phyloP scores from a whole-genome alignment of 2,113 vertebrate genomes.

The Oreochromis niloticus region DNA sequence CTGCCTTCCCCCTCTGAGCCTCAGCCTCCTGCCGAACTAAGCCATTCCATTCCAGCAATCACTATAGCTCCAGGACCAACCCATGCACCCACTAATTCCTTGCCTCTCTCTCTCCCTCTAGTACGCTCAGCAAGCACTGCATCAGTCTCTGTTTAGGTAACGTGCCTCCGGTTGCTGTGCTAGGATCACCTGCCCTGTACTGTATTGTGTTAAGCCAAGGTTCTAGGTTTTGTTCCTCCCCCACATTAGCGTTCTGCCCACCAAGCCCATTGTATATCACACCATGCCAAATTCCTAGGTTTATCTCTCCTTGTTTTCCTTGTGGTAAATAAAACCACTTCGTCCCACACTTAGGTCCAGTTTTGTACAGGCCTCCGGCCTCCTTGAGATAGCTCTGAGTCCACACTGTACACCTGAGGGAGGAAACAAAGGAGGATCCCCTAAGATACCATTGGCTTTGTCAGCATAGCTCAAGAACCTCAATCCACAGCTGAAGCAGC shows the following conservation, averaged over 20 bases:
- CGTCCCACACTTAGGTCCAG: rapidly evolving
- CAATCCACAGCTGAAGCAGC: neutral
- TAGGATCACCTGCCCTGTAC: neutral
- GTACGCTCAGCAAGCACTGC: neutral
- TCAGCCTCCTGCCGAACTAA: neutral
- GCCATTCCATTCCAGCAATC: neutral
- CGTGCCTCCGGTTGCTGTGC: neutral
- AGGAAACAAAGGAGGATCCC: neutral
- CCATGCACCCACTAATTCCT: neutral
- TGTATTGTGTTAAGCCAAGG: neutral
- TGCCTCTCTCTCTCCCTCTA: neutral
- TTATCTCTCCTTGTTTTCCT: rapidly evolving
- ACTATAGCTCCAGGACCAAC: neutral
- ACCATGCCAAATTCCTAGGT: neutral
- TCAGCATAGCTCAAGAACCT: rapidly evolving
- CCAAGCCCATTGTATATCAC: neutral
- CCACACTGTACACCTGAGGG: neutral
- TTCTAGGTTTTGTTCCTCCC: neutral
- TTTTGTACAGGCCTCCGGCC: neutral
- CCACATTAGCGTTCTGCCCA: neutral
- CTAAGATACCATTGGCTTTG: neutral
- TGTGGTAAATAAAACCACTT: neutral
- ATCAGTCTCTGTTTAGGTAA: neutral
- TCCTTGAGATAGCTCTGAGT: neutral
- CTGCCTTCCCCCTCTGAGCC: neutral